Conservation (phyloP, 2,113 vertebrate species). For the Lycaon pictus region DNA sequence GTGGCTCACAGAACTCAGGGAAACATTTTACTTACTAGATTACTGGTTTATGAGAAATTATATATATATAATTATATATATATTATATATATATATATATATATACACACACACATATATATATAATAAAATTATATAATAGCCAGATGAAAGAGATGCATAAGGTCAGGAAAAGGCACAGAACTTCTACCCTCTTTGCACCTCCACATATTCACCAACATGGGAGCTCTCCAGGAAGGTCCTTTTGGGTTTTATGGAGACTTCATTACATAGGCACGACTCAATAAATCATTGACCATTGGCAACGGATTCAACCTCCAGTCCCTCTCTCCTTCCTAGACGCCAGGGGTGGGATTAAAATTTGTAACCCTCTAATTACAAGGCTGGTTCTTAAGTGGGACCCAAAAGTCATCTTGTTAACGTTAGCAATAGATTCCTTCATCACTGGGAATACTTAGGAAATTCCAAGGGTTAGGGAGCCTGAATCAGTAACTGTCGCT, state of each 20-base stretch:
- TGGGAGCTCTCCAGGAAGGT: not conserved
- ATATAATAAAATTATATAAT: not conserved
- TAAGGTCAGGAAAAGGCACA: not conserved
- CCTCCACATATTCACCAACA: not conserved
- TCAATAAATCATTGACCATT: not conserved
- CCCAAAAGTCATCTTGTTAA: not conserved
- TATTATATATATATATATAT: not conserved
- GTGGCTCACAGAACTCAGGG: not conserved
- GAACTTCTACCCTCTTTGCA: not conserved
- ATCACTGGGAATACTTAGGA: not conserved
- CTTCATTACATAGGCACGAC: not conserved
- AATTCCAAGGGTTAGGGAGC: not conserved
- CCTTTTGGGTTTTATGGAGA: not conserved
- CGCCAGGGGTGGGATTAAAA: not conserved
- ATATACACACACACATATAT: too few relatives aligned
- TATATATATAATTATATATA: not conserved
- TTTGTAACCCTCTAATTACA: not conserved
- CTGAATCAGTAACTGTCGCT: not conserved
- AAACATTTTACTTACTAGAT: not conserved
- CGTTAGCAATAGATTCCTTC: not conserved
- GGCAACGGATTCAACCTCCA: not conserved
- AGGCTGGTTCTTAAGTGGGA: not conserved
- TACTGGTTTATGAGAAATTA: not conserved
- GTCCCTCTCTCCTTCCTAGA: not conserved
- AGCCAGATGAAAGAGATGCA: not conserved